Base-by-base conservation (phyloP, 2,888 invertebrate species). In the Yponomeuta cagnagella region DNA sequence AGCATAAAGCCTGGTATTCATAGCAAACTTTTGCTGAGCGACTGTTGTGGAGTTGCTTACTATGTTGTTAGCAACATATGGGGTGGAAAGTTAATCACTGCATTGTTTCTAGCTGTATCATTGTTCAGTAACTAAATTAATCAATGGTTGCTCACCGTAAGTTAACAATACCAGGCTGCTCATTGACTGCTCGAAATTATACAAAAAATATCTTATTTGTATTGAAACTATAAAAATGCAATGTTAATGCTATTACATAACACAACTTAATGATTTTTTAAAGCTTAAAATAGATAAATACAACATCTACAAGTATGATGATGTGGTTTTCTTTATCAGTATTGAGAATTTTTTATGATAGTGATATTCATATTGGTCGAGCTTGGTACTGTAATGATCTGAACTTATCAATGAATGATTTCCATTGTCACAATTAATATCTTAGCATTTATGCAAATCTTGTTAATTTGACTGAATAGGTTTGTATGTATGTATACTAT, bases 381-480 rank as follows among this genome's bases (percentile, higher is more conserved):
- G 65, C 30, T 65, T 65, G 65, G 31, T 30, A 31, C 30, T 68
- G 68, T 48, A 63, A 78, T 80, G 84, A 87, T 86, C 84, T 86
- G 84, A 85, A 77, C 75, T 75, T 74, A 74, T 75, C 70, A 74
- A 76, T 74, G 70, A 74, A 74, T 75, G 76, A 76, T 75, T 77
- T 73, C 75, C 74, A 72, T 76, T 77, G 79, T 82, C 79, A 79
- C 81, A 81, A 52, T 10, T 52, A 52, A 80, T 80, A 80, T 79
- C 73, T 79, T 79, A 82, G 87, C 87, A 87, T 88, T 87, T 88
- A 85, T 79, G 82, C 82, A 84, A 84, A 58, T 84, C 80, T 81
- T 84, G 80, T 84, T 85, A 76, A 78, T 84, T 86, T 85, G 86
- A 90, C 88, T 89, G 85, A 86, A 84, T 87, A 87, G 83, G 84